phyloP scores from a whole-genome alignment of 2,797 vertebrate genomes.

The Orientallactaga sibirica region DNA sequence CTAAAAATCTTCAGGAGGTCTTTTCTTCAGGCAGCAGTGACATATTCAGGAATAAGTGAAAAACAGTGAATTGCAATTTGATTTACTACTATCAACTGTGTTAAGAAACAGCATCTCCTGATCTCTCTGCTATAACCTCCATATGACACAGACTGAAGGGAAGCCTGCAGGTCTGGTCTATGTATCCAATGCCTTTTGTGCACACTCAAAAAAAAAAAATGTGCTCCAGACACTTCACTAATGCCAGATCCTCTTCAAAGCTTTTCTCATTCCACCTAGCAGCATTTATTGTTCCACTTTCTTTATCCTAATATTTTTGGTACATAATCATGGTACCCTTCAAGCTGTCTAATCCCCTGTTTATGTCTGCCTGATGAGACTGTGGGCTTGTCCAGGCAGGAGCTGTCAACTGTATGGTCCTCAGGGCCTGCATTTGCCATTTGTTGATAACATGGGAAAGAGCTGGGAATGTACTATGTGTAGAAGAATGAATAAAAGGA shows the following conservation, averaged over 20 bases:
- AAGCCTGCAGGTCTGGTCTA: not conserved
- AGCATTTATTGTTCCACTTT: not conserved
- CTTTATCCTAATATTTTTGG: slow-evolving; percentile 22
- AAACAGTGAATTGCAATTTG: not conserved
- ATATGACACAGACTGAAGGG: not conserved
- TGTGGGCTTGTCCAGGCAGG: not conserved
- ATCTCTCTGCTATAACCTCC: not conserved
- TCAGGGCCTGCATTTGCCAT: not conserved
- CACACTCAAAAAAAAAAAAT: not conserved
- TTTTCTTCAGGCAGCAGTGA: not conserved
- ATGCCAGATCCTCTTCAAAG: not conserved
- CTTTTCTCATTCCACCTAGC: not conserved
- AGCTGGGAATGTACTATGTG: not conserved
- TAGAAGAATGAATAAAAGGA: not conserved
- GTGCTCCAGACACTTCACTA: not conserved
- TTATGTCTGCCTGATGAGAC: not conserved
- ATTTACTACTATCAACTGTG: not conserved
- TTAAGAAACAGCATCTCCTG: not conserved
- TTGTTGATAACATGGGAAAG: not conserved
- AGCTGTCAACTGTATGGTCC: not conserved
- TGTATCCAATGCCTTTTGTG: not conserved
- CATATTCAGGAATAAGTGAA: not conserved
- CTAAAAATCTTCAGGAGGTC: not conserved
- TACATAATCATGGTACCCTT: not conserved
- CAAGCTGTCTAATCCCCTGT: not conserved